Base-by-base conservation (phyloP, 2,888 invertebrate species). In the Idaea dimidiata region DNA sequence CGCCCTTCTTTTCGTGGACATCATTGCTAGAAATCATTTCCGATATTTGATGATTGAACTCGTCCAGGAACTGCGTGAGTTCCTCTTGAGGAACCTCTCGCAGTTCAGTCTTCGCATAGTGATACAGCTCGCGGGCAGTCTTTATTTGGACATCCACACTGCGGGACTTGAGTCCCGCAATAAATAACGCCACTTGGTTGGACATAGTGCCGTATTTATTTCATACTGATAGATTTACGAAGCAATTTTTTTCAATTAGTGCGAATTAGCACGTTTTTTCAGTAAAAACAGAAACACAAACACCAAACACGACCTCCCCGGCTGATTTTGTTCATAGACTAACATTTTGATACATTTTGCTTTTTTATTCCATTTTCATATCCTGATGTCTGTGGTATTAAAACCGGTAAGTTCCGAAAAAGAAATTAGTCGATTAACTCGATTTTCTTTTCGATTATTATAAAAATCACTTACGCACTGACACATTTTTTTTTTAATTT, bases 11-110 rank as follows among this genome's bases (percentile, higher is more conserved):
- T 84, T 99, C 99, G 87, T 97, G 97, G 53, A 97, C 95, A 84
- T 99, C 98, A 58, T 96, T 95, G 74, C 97, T 97, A 16, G 97
- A 97, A 2, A 99, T 97, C 98, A 99, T 98, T 84, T 98, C 97
- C 84, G 97, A 97, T 71, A 99, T 98, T 80, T 98, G 97, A 80
- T 97, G 97, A 84, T 98, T 98, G 82, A 99, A 98, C 72, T 97
- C 97, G 83, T 99, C 99, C 86, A 99, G 96, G 83, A 99, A 99
- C 66, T 95, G 94, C 24, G 96, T 96, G 70, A 98, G 94, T 80
- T 98, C 98, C 81, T 99, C 99, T 65, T 96, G 95, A 0, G 97
- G 96, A 73, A 97, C 97, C 88, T 98, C 98, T 6, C 97, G 94
- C 59, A 98, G 86, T 80, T 98, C 98, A 7, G 97, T 97, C 84